Evolutionary conservation across 2,888 invertebrate genomes (phyloP).

Genomic region (Allophyes oxyacanthae): DNA sequence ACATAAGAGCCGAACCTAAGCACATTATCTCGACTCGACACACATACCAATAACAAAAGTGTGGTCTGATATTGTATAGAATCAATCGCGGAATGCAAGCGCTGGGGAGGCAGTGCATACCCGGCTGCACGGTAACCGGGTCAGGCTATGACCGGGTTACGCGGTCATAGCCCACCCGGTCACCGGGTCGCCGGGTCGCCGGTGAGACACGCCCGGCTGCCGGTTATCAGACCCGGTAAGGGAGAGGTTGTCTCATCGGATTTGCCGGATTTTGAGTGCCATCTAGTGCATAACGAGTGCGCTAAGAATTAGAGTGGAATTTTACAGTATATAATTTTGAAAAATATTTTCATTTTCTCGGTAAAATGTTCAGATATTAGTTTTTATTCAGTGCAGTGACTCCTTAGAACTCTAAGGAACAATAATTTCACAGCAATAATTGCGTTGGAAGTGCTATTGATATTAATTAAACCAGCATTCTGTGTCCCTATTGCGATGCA

Average conservation of each 20-base stretch:
- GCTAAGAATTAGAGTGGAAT: conserved; percentile 21
- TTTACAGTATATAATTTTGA: conserved; percentile 14
- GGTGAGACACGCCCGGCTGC: conserved; percentile 58
- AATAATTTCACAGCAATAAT: too few species aligned
- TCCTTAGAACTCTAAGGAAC: background rate
- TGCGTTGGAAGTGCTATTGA: too few species aligned
- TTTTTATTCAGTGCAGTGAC: conserved; percentile 4
- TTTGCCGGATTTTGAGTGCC: conserved; percentile 60
- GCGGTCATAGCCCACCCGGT: conserved; percentile 64
- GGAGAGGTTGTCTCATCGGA: conserved; percentile 51
- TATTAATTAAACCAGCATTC: too few species aligned
- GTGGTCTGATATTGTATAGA: conserved; percentile 57
- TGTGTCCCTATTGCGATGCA: too few species aligned
- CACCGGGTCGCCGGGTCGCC: conserved; percentile 64
- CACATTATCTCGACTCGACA: conserved; percentile 42
- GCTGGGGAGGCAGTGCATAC: conserved; percentile 64
- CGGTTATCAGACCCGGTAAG: conserved; percentile 43
- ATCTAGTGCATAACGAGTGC: conserved; percentile 53
- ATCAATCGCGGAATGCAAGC: conserved; percentile 77
- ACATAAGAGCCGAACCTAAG: conserved; percentile 17
- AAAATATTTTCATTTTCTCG: conserved; percentile 4
- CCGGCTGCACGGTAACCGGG: conserved; percentile 71
- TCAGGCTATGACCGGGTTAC: conserved; percentile 80
- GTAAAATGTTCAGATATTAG: conserved; percentile 1
- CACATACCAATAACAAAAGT: conserved; percentile 49